Base-by-base conservation (phyloP, 92 coral and sea anemone genomes). In the Pocillopora meandrina region DNA sequence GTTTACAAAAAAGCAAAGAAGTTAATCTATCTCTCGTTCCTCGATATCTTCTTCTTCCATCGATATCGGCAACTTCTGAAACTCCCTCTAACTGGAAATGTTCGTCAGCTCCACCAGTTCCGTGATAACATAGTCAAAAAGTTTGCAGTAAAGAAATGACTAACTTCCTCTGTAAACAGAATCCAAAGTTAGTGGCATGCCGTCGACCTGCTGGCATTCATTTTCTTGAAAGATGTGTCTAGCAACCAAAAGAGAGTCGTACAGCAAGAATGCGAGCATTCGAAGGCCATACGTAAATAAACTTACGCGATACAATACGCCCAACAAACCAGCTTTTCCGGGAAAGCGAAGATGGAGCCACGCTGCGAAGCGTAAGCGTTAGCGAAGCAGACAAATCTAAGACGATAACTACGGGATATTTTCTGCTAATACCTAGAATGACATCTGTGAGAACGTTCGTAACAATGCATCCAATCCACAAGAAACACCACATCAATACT, bases 251-350 rank as follows among this genome's bases (percentile, higher is more conserved):
- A 75, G 57, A 2, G 80, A 75, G 80, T 75, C 80, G 13, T 58
- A 75, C 57, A 75, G 64, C 19, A 75, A 75, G 57, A 75, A 75
- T 57, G 80, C 66, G 80, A 75, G 80, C 80, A 75, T 75, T 75
- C 80, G 80, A 59, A 75, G 65, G 68, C 80, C 66, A 58, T 75
- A 75, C 34, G 80, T 57, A 23, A 75, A 58, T 42, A 75, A 75
- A 75, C 57, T 31, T 55, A 66, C 66, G 5, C 80, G 80, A 66
- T 75, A 75, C 68, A 58, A 66, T 31, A 16, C 26, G 18, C 58
- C 5, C 66, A 75, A 26, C 68, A 31, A 57, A 66, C 34, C 66
- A 12, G 80, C 80, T 75, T 75, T 49, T 58, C 55, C 17, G 66
- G 55, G 16, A 59, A 75, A 75, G 16, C 60, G 80, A 21, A 57